Conservation (phyloP, 1,140 invertebrate genomes). For the Pemphigus obesinymphae region DNA sequence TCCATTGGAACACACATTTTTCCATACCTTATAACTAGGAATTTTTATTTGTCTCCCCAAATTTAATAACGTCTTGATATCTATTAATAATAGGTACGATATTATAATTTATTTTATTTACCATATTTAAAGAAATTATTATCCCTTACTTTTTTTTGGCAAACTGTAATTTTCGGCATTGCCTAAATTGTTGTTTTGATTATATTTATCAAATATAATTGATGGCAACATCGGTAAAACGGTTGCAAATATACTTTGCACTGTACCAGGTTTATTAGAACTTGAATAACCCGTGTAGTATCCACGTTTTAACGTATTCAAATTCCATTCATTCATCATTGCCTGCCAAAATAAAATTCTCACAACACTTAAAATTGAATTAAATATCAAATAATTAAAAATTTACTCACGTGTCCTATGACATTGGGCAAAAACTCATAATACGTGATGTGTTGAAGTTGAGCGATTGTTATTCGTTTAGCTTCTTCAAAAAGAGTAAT, state of each 20-base stretch:
- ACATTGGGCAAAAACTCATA: constrained; percentile 59
- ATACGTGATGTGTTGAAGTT: constrained; percentile 60
- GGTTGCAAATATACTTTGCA: background rate
- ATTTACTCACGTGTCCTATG: constrained; percentile 49
- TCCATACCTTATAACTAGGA: constrained; percentile 3
- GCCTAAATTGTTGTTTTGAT: constrained; percentile 17
- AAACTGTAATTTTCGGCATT: background rate
- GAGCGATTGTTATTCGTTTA: constrained; percentile 55
- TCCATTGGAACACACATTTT: background rate
- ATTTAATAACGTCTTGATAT: background rate
- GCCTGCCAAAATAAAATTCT: constrained; percentile 1
- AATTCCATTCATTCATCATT: constrained; percentile 3
- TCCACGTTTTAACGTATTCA: constrained; percentile 1
- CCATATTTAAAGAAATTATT: background rate
- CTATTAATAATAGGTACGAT: background rate
- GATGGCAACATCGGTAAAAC: constrained; percentile 8
- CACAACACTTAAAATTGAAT: background rate
- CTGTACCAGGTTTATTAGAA: background rate
- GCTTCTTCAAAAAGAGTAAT: constrained; percentile 55
- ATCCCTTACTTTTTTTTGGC: background rate
- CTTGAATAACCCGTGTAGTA: constrained; percentile 6
- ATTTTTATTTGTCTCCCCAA: constrained; percentile 32
- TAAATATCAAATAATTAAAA: background rate
- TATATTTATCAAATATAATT: constrained; percentile 19
- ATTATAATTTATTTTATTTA: background rate